phyloP scores from a whole-genome alignment of 2,888 invertebrate genomes.

The Campopleginae sp. region DNA sequence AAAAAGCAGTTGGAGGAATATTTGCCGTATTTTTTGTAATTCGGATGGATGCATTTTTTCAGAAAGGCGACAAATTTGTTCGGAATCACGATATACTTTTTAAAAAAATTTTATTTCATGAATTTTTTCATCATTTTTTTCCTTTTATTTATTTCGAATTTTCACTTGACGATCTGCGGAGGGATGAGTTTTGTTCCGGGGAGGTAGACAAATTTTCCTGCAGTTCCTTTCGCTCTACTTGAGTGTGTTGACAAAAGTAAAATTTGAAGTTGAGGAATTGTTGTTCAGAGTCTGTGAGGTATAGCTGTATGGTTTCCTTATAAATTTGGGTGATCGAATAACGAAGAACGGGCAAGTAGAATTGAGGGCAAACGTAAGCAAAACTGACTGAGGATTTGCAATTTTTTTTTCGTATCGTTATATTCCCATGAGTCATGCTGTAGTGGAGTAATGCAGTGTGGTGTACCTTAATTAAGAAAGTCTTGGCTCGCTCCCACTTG shows the following conservation, averaged over 20 bases:
- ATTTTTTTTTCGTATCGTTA: not conserved
- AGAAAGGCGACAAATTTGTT: too few species aligned
- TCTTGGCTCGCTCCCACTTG: constrained; percentile 14
- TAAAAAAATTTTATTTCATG: too few species aligned
- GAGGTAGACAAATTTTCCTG: not conserved
- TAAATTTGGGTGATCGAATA: not conserved
- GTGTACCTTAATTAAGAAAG: constrained; percentile 50
- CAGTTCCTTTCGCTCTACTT: not conserved
- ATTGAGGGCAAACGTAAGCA: constrained; percentile 27
- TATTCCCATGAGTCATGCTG: constrained; percentile 17
- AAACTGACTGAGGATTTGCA: constrained; percentile 6
- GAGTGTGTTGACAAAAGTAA: too few species aligned
- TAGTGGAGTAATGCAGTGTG: not conserved
- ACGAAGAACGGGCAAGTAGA: constrained; percentile 5
- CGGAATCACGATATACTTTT: too few species aligned
- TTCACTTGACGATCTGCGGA: not conserved
- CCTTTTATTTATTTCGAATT: not conserved
- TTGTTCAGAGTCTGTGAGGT: not conserved
- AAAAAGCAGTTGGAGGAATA: too few species aligned
- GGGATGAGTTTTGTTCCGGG: not conserved
- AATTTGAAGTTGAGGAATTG: not conserved
- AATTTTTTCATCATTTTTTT: too few species aligned
- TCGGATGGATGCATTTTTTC: too few species aligned
- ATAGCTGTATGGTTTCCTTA: not conserved
- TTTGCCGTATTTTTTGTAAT: too few species aligned